Evolutionary conservation across 1,140 invertebrate species (phyloP).

Genomic region (Samia ricini): DNA sequence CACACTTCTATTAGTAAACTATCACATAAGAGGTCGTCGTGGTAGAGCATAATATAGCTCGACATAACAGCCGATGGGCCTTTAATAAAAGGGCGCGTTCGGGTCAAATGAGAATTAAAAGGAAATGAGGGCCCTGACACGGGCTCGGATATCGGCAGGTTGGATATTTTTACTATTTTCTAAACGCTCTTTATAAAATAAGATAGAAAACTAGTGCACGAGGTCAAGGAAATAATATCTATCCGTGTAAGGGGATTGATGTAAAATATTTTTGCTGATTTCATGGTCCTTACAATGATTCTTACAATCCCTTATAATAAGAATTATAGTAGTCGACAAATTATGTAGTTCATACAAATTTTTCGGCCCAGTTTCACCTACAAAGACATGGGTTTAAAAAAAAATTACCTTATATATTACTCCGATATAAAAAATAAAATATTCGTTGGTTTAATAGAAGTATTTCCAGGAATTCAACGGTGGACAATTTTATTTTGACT

Average conservation of each 20-base stretch:
- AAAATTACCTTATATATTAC: no score
- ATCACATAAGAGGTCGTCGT: slow-evolving; percentile 3
- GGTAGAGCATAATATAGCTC: not conserved
- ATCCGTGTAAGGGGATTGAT: not conserved
- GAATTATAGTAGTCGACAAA: no score
- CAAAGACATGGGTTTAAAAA: no score
- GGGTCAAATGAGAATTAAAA: slow-evolving; percentile 20
- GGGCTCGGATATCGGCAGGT: slow-evolving; percentile 19
- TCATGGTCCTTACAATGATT: no score
- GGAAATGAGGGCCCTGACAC: slow-evolving; percentile 22
- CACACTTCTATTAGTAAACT: not conserved
- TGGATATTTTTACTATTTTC: slow-evolving; percentile 8
- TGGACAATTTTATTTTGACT: no score
- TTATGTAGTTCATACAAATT: no score
- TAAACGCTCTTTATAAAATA: slow-evolving; percentile 1
- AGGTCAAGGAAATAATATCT: slow-evolving; percentile 1
- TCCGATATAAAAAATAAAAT: no score
- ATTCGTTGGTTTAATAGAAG: no score
- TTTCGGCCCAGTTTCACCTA: no score
- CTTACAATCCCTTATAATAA: no score
- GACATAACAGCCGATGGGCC: slow-evolving; percentile 20
- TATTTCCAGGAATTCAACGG: no score
- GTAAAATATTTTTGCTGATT: no score
- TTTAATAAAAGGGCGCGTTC: slow-evolving; percentile 13
- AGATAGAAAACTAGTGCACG: not conserved